phyloP scores from a whole-genome alignment of 2,113 vertebrate genomes.

The Oenanthe oenanthe region DNA sequence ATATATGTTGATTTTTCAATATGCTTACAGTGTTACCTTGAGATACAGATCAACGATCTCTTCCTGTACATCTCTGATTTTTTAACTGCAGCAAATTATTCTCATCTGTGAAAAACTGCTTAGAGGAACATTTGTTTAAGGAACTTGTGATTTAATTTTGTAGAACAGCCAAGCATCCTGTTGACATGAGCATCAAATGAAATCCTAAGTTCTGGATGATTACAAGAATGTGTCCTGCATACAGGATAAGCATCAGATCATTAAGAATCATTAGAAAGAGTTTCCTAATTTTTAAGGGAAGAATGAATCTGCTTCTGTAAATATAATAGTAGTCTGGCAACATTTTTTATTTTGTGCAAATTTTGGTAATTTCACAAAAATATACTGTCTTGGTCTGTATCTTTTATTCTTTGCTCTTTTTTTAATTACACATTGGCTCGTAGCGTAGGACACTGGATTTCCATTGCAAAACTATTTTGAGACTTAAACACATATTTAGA shows the following conservation, averaged over 20 bases:
- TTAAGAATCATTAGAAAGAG: background rate
- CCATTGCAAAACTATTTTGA: background rate
- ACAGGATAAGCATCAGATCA: background rate
- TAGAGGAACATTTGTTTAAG: background rate
- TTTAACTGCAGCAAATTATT: background rate
- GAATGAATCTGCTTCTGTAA: background rate
- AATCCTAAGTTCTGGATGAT: background rate
- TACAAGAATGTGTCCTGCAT: background rate
- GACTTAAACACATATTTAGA: background rate
- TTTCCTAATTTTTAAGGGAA: background rate
- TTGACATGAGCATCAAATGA: background rate
- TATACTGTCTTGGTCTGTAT: background rate
- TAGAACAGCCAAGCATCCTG: background rate
- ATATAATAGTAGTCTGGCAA: background rate
- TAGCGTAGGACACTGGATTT: background rate
- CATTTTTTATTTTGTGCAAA: background rate
- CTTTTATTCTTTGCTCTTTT: background rate
- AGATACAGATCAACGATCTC: background rate
- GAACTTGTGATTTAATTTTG: background rate
- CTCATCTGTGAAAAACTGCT: background rate
- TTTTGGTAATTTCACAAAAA: background rate
- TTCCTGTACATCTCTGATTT: background rate
- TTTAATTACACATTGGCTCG: background rate
- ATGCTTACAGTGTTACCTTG: background rate
- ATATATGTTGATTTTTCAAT: background rate